Base-by-base conservation (phyloP, 2,888 invertebrate genomes). In the Drosophila merina region DNA sequence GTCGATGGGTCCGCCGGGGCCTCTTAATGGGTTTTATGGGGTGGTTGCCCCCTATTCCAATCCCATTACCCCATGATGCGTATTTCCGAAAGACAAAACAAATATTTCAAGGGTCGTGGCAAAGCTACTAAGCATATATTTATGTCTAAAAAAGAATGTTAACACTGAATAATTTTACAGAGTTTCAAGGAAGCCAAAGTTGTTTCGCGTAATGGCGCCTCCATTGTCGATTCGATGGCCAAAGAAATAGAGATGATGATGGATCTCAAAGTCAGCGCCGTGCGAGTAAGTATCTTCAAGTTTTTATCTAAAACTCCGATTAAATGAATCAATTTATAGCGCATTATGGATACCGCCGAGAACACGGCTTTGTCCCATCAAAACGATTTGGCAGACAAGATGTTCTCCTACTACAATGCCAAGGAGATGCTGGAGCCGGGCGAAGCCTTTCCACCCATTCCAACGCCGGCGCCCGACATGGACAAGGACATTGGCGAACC, bases 341-440 rank as follows among this genome's bases (percentile, higher is more conserved):
- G 97, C 85, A 97, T 97, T 85, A 96, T 97, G 92, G 97, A 97
- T 90, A 95, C 96, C 6, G 97, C 97, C 0, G 97, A 97, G 90
- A 95, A 96, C 76, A 95, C 95, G 89, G 96, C 96, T 0, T 93
- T 95, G 74, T 93, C 94, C 20, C 93, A 93, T 81, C 93, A 93
- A 77, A 92, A 92, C 57, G 93, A 93, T 55, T 91, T 92, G 72
- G 93, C 93, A 14, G 94, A 95, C 81, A 89, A 90, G 48, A 93
- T 93, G 83, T 95, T 94, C 90, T 93, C 94, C 56, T 95, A 94
- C 87, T 95, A 94, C 82, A 95, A 95, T 89, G 94, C 95, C 66
- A 96, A 95, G 91, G 94, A 94, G 88, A 93, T 95, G 93, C 93
- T 93, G 36, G 93, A 94, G 76, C 93, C 94, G 0, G 92, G 92